Conservation (phyloP, 2,888 invertebrate genomes). For the Cryptocephalus moraei region DNA sequence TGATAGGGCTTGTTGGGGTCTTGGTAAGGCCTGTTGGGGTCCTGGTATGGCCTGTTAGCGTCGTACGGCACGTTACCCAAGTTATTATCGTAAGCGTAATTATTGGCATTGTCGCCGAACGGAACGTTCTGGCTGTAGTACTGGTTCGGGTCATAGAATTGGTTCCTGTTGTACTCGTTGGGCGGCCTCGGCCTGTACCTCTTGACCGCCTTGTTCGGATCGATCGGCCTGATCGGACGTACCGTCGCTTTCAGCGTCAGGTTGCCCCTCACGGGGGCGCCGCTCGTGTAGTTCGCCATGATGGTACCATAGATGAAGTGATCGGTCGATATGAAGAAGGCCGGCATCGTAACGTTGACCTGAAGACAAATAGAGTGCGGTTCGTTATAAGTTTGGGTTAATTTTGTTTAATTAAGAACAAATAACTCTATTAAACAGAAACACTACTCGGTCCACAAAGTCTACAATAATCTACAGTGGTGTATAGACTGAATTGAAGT, state of each 20-base stretch:
- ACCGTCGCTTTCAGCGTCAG: constrained; percentile 74
- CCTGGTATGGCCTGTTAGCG: constrained; percentile 1
- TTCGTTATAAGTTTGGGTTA: no score
- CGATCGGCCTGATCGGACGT: constrained; percentile 49
- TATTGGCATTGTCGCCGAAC: constrained; percentile 4
- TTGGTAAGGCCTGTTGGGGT: background rate
- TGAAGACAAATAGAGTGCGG: constrained; percentile 4
- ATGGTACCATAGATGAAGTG: constrained; percentile 74
- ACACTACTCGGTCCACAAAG: no score
- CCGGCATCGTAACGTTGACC: constrained; percentile 91
- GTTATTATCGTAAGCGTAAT: constrained; percentile 4
- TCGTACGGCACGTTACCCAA: background rate
- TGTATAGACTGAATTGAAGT: no score
- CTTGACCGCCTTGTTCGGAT: constrained; percentile 18
- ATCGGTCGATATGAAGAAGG: constrained; percentile 85
- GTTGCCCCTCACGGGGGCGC: constrained; percentile 82
- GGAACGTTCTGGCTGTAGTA: constrained; percentile 2
- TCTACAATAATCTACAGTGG: no score
- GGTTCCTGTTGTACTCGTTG: constrained; percentile 3
- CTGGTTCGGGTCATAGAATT: constrained; percentile 5
- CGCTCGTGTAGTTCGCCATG: constrained; percentile 93
- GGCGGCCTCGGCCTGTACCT: constrained; percentile 16
- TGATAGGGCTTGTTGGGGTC: constrained; percentile 4
- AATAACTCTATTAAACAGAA: no score
- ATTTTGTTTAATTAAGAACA: no score